Evolutionary conservation across 2,888 invertebrate species (phyloP).

Genomic region (Balanococcus diminutus): DNA sequence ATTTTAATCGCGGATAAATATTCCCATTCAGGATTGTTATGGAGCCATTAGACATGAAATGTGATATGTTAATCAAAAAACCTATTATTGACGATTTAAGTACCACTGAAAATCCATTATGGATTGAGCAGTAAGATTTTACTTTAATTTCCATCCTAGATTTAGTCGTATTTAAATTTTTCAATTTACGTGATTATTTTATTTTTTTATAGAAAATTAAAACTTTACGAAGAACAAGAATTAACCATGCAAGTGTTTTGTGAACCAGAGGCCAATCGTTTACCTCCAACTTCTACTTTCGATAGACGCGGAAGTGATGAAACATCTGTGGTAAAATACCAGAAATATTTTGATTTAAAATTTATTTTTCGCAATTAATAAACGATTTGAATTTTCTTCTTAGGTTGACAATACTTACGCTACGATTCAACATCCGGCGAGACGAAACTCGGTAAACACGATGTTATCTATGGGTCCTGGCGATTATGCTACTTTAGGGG

Average conservation of each 20-base stretch:
- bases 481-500: constrained; percentile 72
- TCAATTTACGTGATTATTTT: neutral
- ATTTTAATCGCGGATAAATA: constrained; percentile 43
- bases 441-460: constrained; percentile 63
- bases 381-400: constrained; percentile 31
- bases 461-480: constrained; percentile 63
- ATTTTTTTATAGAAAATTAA: constrained; percentile 70
- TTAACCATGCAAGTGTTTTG: constrained; percentile 91
- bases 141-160: neutral
- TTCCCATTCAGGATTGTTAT: constrained; percentile 71
- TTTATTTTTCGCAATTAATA: neutral
- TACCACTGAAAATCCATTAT: constrained; percentile 89
- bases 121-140: constrained; percentile 82
- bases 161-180: neutral
- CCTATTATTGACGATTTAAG: constrained; percentile 79
- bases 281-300: neutral
- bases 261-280: constrained; percentile 67
- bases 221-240: constrained; percentile 90
- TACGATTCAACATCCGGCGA: constrained; percentile 73
- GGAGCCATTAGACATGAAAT: constrained; percentile 80
- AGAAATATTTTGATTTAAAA: neutral
- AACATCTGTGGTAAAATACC: constrained; percentile 58
- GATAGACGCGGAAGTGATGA: constrained; percentile 57
- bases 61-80: constrained; percentile 81
- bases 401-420: constrained; percentile 80